These are phyloP conservation scores for Colletes collaris DNA, from an alignment of 2,888 invertebrate genomes.

Conservation along the genomic window DNA sequence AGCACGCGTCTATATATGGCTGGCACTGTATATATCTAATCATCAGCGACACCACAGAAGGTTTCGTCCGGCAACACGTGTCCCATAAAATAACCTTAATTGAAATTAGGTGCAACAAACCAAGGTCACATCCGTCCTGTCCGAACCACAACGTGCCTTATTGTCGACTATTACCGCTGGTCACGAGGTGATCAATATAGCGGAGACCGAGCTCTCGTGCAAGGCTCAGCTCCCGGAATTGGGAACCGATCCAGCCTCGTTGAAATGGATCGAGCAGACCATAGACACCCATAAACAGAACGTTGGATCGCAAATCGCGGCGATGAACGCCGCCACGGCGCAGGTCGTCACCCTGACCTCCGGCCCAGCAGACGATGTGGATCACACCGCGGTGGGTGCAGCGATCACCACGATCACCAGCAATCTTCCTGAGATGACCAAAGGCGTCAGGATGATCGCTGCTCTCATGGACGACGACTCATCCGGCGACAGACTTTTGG, in stretches of 20 bases:
- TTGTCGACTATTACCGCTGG: conserved; percentile 95
- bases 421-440: conserved; percentile 97
- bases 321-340: conserved; percentile 99
- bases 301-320: conserved; percentile 98
- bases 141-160: conserved; percentile 96
- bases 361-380: conserved; percentile 93
- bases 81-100: background rate
- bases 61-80: background rate
- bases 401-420: conserved; percentile 98
- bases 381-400: conserved; percentile 97
- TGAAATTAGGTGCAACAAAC: conserved; percentile 89
- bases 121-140: conserved; percentile 92
- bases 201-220: conserved; percentile 90
- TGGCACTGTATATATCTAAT: background rate
- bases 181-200: conserved; percentile 93
- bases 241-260: conserved; percentile 92
- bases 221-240: conserved; percentile 88
- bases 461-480: conserved; percentile 95
- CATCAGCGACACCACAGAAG: background rate
- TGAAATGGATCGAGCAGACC: conserved; percentile 97
- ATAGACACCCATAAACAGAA: conserved; percentile 98
- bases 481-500: conserved; percentile 93
- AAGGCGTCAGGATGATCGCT: conserved; percentile 97
- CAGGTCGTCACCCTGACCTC: conserved; percentile 96
- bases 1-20: background rate